phyloP scores from a whole-genome alignment of 2,888 invertebrate species.

The Ichneumoninae sp. region DNA sequence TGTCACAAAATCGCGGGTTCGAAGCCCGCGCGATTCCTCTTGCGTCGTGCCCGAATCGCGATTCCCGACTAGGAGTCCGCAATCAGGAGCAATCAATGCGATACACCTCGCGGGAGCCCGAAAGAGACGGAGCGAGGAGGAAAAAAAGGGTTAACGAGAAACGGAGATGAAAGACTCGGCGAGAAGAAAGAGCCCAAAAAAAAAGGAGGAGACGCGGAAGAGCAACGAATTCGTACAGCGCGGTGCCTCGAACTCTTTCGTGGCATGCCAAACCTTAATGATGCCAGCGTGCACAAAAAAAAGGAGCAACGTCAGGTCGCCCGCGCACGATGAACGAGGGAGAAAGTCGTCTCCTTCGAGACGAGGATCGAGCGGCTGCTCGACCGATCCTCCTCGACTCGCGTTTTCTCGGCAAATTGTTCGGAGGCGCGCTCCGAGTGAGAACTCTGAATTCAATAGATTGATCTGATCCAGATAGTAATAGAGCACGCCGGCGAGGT shows the following conservation, averaged over 20 bases:
- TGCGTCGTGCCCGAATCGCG: slow-evolving; percentile 30
- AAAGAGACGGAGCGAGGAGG: not conserved
- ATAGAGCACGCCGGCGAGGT: not conserved
- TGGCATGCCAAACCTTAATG: slow-evolving; percentile 58
- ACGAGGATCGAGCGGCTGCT: slow-evolving; percentile 16
- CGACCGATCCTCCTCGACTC: slow-evolving; percentile 12
- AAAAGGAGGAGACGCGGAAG: slow-evolving; percentile 18
- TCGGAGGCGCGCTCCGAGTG: slow-evolving; percentile 27
- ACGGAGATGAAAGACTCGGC: slow-evolving; percentile 30
- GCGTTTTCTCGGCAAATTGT: slow-evolving; percentile 31
- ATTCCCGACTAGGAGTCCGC: slow-evolving; percentile 27
- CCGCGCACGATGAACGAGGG: slow-evolving; percentile 50
- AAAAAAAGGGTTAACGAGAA: slow-evolving; percentile 3
- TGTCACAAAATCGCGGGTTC: slow-evolving; percentile 1
- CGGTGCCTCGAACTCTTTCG: slow-evolving; percentile 49
- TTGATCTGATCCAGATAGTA: slow-evolving; percentile 33
- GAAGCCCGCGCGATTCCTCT: slow-evolving; percentile 40
- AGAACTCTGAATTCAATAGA: slow-evolving; percentile 38
- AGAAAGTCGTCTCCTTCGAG: slow-evolving; percentile 52
- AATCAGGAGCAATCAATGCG: slow-evolving; percentile 64
- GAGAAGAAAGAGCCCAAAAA: slow-evolving; percentile 14
- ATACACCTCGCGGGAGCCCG: slow-evolving; percentile 25
- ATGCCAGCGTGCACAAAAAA: slow-evolving; percentile 50
- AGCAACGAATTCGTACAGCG: slow-evolving; percentile 54
- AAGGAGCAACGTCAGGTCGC: slow-evolving; percentile 50